Percentiles rank a stretch among this genome's conserved stretches.
Evolutionary conservation across 2,888 invertebrate genomes (phyloP).

Genomic region (Laspeyria flexula): DNA sequence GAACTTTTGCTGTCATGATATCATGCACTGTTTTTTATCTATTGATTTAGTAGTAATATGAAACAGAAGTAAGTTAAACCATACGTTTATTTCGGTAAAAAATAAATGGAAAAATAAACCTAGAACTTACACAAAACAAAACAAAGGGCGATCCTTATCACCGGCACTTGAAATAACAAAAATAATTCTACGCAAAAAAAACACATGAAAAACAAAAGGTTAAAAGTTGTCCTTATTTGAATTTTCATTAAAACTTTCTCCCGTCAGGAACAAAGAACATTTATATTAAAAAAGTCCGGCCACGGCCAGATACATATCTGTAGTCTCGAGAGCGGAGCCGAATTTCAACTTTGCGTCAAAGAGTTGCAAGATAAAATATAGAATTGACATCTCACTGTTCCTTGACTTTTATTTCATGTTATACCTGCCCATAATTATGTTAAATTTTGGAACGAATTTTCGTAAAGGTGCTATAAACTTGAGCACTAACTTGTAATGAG

Average conservation of each 20-base stretch:
- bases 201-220: conserved; percentile 69
- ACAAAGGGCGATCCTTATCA: conserved; percentile 50
- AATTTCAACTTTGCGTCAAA: conserved; percentile 76
- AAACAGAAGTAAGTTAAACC: no score
- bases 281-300: conserved; percentile 86
- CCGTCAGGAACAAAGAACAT: conserved; percentile 86
- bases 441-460: no score
- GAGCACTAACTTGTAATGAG: no score
- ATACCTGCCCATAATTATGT: no score
- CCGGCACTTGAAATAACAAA: conserved; percentile 70
- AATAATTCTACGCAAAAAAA: conserved; percentile 69
- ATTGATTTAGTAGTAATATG: no score
- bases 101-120: no score
- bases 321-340: conserved; percentile 82
- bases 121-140: conserved; percentile 39
- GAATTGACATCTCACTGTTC: conserved; percentile 46
- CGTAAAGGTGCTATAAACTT: no score
- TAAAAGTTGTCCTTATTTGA: conserved; percentile 83
- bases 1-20: no score
- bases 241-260: conserved; percentile 83
- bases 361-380: conserved; percentile 50
- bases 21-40: no score
- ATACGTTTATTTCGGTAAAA: no score
- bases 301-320: conserved; percentile 85
- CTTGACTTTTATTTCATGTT: no score